A percentile compares a stretch with the other conserved stretches of the same genome.
Evolutionary conservation across 1,140 invertebrate species (phyloP).

Genomic region (Cydia pomonella): DNA sequence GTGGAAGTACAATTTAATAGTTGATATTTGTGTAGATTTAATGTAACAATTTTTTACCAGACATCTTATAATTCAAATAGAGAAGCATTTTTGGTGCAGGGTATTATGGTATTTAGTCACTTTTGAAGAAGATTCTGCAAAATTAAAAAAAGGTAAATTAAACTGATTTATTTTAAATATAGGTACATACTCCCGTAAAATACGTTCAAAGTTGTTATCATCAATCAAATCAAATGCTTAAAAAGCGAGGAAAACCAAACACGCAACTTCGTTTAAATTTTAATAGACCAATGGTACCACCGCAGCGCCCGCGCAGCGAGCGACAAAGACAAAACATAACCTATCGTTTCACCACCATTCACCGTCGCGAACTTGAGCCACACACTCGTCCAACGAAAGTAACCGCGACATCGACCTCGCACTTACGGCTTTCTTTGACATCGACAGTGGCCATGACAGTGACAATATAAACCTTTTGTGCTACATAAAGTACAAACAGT

Average conservation of each 20-base stretch:
- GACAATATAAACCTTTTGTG: conserved; percentile 34
- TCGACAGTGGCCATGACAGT: conserved; percentile 46
- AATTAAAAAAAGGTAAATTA: too few relatives aligned
- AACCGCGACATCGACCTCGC: not conserved
- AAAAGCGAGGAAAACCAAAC: not conserved
- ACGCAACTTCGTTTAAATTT: not conserved
- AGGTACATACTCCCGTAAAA: too few relatives aligned
- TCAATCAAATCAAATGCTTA: not conserved
- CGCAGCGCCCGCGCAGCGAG: conserved; percentile 30
- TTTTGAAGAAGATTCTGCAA: too few relatives aligned
- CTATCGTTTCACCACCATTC: conserved; percentile 33
- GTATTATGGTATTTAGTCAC: too few relatives aligned
- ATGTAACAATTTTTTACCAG: too few relatives aligned
- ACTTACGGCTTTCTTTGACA: not conserved
- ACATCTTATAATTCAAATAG: too few relatives aligned
- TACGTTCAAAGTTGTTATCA: too few relatives aligned
- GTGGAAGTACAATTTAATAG: too few relatives aligned
- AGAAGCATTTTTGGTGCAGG: too few relatives aligned
- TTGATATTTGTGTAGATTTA: too few relatives aligned
- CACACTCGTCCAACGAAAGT: conserved; percentile 9
- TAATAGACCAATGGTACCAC: conserved; percentile 18
- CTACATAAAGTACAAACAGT: conserved; percentile 12
- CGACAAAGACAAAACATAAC: conserved; percentile 34
- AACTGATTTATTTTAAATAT: too few relatives aligned
- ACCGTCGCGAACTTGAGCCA: conserved; percentile 25